phyloP scores from a whole-genome alignment of 23 tunicate species.

The Ciona savignyi region DNA sequence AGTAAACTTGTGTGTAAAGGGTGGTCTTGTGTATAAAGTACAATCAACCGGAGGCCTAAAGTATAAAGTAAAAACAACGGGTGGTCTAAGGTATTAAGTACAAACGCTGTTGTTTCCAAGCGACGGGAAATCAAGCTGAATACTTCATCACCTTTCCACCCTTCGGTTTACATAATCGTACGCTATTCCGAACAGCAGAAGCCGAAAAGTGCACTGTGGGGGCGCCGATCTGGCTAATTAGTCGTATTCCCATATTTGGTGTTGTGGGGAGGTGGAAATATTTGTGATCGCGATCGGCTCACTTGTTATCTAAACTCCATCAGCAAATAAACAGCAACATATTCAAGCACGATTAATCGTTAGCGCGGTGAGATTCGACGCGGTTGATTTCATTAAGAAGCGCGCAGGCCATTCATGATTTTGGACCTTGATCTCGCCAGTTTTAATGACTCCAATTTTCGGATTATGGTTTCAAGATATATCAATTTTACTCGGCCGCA shows the following conservation, averaged over 20 bases:
- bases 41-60: no score
- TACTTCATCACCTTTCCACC: no score
- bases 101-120: no score
- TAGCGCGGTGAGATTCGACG: not conserved
- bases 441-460: not conserved
- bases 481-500: not conserved
- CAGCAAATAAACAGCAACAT: not conserved
- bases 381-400: not conserved
- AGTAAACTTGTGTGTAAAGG: not conserved
- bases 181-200: not conserved
- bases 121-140: no score
- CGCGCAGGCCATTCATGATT: not conserved
- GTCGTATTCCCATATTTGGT: not conserved
- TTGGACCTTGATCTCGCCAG: not conserved
- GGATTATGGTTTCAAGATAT: not conserved
- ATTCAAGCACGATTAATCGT: not conserved
- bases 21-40: no score
- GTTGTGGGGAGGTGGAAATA: not conserved
- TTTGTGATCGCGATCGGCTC: not conserved
- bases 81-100: not conserved
- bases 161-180: no score
- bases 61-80: no score
- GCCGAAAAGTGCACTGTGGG: not conserved
- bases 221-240: not conserved
- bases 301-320: not conserved